Evolutionary conservation across 2,113 vertebrate species (phyloP), one percentile per base, ranked within the genome.

Genomic region (Seriola dumerili): DNA sequence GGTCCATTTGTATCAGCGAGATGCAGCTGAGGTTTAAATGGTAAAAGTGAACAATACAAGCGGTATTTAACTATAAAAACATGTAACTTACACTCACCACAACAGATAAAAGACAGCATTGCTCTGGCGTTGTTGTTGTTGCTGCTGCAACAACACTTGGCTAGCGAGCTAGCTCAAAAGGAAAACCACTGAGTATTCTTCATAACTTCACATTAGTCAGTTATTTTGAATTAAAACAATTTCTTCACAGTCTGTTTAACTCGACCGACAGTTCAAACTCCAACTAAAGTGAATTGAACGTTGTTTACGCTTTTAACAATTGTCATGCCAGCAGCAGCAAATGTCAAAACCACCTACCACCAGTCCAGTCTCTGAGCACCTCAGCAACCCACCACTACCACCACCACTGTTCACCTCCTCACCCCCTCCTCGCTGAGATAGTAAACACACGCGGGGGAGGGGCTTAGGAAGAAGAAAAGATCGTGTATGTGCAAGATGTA

Each of bases 271-370:
- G 8, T 13, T 63, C 23, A 50, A 17, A 36, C 12, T 38, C 8
- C 9, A 0, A n/a, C 11, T 40, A 54, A 13, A 25, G 14, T 17
- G 7, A 46, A 55, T 14, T n/a, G 19, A 4, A 4, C 10, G 32
- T n/a, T 36, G 17, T 58, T 40, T 12, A 6, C 0, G 19, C 32
- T 25, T 73, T 19, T 2, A 32, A 8, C 16, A 0, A 8, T 55
- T 42, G 38, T 19, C 1, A 34, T 72, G 42, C 17, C 62, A 64
- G 54, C 52, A n/a, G 55, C 14, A 48, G 32, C 11, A 72, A 84
- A 80, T 52, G 67, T 75, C 44, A 82, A 63, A 58, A n/a, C 9
- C 62, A 81, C 89, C 76, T 85, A 82, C 88, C 83, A 72, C 3
- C 29, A 55, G 61, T 12, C 2, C 23, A 8, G 14, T 36, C 19